Conservation (phyloP, 1,140 invertebrate genomes). For the Periplaneta americana region DNA sequence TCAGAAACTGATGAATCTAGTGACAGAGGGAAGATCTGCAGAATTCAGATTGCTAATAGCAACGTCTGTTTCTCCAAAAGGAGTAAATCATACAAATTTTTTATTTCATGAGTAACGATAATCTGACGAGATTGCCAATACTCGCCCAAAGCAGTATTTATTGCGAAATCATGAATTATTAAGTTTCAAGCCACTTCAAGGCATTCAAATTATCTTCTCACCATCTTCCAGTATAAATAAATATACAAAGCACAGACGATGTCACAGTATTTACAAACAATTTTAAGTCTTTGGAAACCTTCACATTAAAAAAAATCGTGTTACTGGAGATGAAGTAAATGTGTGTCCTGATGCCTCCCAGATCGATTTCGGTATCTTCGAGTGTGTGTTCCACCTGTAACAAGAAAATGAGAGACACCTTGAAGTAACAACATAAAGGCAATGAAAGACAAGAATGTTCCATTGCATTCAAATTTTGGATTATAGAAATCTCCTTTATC, state of each 20-base stretch:
- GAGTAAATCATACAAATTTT: no score
- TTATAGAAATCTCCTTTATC: no score
- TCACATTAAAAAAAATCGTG: background rate
- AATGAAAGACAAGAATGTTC: no score
- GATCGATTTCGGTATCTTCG: background rate
- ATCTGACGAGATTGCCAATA: background rate
- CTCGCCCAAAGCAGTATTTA: background rate
- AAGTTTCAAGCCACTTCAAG: background rate
- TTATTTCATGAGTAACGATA: background rate
- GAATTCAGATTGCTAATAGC: no score
- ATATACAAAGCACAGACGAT: slow-evolving; percentile 3
- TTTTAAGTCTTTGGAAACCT: background rate
- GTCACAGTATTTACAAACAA: background rate
- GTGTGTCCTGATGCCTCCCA: background rate
- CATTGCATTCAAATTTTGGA: no score
- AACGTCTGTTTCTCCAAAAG: no score
- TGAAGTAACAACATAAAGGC: no score
- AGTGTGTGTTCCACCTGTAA: background rate
- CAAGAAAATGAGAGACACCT: no score
- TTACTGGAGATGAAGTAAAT: background rate
- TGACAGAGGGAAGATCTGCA: no score
- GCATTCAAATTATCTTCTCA: background rate
- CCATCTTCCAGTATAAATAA: slow-evolving; percentile 12
- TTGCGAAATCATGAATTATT: background rate
- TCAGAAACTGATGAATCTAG: no score